Evolutionary conservation across 2,888 invertebrate species (phyloP).

Genomic region (Invenusta paracnida): DNA sequence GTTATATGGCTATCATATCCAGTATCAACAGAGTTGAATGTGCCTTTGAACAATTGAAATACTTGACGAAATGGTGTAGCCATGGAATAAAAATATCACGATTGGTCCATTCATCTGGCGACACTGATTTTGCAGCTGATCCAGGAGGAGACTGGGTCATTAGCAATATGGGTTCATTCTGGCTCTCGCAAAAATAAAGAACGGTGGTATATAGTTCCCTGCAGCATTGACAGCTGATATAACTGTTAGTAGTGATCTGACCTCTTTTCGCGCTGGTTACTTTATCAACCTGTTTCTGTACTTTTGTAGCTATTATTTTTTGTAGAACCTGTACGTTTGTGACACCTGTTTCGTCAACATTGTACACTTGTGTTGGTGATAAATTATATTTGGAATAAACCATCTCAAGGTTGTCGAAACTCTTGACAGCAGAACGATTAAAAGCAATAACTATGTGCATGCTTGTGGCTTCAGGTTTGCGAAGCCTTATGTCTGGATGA

Average conservation of each 20-base stretch:
- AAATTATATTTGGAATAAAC: neutral
- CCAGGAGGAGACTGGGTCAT: neutral
- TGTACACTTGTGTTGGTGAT: neutral
- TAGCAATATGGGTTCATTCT: neutral
- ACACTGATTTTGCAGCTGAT: neutral
- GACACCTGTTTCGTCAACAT: neutral
- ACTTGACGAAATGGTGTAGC: no score
- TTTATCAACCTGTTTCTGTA: neutral
- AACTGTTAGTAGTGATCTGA: neutral
- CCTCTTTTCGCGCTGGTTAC: neutral
- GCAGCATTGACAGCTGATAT: neutral
- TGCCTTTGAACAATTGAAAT: neutral
- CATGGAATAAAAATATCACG: neutral
- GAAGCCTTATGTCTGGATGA: neutral
- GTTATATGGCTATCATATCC: neutral
- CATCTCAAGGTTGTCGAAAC: neutral
- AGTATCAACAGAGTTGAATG: neutral
- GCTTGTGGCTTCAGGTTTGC: conserved; percentile 3
- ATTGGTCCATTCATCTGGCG: neutral
- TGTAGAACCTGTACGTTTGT: neutral
- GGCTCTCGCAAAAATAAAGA: neutral
- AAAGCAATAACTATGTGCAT: neutral
- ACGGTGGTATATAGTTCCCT: neutral
- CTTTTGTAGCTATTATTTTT: neutral
- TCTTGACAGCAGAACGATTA: neutral